Base-by-base conservation (phyloP, 2,797 vertebrate species). In the Cyprinodon diabolis region DNA sequence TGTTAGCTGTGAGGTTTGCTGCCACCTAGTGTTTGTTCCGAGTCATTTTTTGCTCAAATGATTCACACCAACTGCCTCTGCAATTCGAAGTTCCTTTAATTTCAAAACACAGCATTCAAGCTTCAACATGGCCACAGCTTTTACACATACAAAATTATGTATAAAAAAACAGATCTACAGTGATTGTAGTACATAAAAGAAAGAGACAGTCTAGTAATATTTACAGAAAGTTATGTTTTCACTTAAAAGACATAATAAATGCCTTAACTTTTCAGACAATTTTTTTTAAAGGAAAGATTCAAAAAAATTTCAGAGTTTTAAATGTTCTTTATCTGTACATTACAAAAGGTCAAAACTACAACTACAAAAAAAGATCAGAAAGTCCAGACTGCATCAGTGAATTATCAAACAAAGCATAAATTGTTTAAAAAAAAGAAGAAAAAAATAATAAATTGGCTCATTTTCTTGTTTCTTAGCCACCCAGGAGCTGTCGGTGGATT, bases 61-160 rank as follows among this genome's bases (percentile, higher is more conserved):
- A 57, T 72, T 0, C 56, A 78, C 74, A 17, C 52, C 51, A 30
- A 13, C 9, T 60, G 35, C 63, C 56, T 70, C 1, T 2, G 19
- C 15, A 21, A n/a, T 78, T 90, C 85, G 90, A 89, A 71, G 78
- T 92, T 90, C 75, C 88, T 95, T 97, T 97, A 96, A 96, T 97
- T 96, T 96, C 92, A 96, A 97, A 98, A 98, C 97, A 97, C 95
- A 91, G 95, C 97, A 96, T 95, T 95, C 96, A 97, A 97, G 95
- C 95, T 96, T 66, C 95, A 97, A 94, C 95, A 95, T 94, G 96
- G 97, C 94, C 96, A 98, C 97, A 96, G 94, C 95, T 95, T 97
- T 96, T 93, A 97, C 96, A 97, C n/a, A n/a, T 96, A 96, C 94
- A 96, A 96, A 93, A 95, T 92, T 65, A 75, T 87, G 84, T 75